These are phyloP conservation scores for Pygoscelis antarcticus DNA, from an alignment of 2,113 vertebrate species.

Conservation along the genomic window DNA sequence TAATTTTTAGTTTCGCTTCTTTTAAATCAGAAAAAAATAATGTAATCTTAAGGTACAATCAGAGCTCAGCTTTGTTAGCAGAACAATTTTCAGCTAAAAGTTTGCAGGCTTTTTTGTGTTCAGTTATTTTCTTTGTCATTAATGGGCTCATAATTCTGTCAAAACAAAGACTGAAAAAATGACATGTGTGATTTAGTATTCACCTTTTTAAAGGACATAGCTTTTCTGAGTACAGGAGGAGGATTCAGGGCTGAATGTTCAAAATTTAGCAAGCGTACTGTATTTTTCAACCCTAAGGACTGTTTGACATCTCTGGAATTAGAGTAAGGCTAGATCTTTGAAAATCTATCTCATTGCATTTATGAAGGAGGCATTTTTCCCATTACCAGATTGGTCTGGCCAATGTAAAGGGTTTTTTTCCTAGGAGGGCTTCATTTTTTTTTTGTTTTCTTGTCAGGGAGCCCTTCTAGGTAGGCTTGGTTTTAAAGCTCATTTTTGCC, in stretches of 20 bases:
- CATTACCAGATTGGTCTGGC: neutral
- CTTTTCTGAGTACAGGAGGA: neutral
- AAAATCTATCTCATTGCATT: neutral
- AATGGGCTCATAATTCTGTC: conserved; percentile 23
- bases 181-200: neutral
- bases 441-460: neutral
- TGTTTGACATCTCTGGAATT: neutral
- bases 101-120: neutral
- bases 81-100: neutral
- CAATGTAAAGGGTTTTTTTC: neutral
- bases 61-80: neutral
- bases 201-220: conserved; percentile 11
- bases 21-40: neutral
- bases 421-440: neutral
- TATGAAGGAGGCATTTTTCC: neutral
- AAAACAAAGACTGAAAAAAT: conserved; percentile 33
- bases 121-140: neutral
- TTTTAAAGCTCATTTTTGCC: neutral
- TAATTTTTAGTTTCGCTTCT: neutral
- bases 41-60: neutral
- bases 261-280: neutral
- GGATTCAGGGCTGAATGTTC: neutral
- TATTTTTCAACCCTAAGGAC: neutral
- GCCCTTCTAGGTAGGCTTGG: neutral
- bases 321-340: neutral